These are phyloP conservation scores for Falco concolor DNA, from an alignment of 2,797 vertebrate genomes.

Conservation along the genomic window DNA sequence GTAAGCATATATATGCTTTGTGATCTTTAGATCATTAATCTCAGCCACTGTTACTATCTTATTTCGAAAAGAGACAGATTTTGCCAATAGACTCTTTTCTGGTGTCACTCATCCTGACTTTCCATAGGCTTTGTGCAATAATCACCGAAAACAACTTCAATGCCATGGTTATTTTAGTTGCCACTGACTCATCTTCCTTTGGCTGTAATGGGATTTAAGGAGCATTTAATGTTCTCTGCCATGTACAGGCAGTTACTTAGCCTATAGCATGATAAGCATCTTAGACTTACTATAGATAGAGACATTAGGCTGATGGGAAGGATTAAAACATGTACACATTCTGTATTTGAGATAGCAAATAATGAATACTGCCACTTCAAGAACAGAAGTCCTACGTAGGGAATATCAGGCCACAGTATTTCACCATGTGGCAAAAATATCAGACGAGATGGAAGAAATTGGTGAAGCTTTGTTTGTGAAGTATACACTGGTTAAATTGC, in stretches of 20 bases:
- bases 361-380: not conserved
- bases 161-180: not conserved
- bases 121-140: not conserved
- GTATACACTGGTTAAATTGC: not conserved
- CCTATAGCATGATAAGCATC: not conserved
- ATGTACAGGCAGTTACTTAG: not conserved
- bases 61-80: not conserved
- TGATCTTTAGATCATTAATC: not conserved
- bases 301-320: not conserved
- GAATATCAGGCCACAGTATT: not conserved
- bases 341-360: not conserved
- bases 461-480: slow-evolving; percentile 22
- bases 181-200: not conserved
- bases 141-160: not conserved
- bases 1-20: not conserved
- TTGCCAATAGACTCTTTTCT: not conserved
- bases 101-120: not conserved
- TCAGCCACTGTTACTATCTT: not conserved
- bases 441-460: slow-evolving; percentile 4
- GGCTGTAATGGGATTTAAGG: slow-evolving; percentile 9
- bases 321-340: not conserved
- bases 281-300: slow-evolving; percentile 1
- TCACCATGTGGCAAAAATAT: not conserved
- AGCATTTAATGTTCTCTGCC: not conserved
- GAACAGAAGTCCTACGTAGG: not conserved